These are phyloP conservation scores for Tenualosa thibaudeaui DNA, from an alignment of 2,797 vertebrate species.

Conservation along the genomic window DNA sequence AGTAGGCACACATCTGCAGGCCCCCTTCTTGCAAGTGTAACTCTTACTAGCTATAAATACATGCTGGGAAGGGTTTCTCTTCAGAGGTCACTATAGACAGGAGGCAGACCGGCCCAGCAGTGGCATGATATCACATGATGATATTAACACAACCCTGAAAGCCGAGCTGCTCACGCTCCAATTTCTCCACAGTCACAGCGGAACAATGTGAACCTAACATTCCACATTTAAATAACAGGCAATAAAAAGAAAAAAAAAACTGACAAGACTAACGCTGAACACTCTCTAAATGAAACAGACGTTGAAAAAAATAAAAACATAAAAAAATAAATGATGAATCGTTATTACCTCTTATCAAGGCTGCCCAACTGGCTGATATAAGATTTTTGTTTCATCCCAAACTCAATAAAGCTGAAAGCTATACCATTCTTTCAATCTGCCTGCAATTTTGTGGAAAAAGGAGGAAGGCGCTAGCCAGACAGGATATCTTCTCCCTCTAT, in stretches of 20 bases:
- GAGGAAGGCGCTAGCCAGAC: conserved; percentile 76
- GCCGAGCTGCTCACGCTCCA: conserved; percentile 34
- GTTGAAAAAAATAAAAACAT: not conserved
- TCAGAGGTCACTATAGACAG: conserved; percentile 26
- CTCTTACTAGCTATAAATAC: conserved; percentile 26
- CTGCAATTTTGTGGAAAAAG: conserved; percentile 66
- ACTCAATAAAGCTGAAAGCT: conserved; percentile 58
- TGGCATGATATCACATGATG: conserved; percentile 45
- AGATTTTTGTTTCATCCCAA: conserved; percentile 29
- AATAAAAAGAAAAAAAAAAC: conserved; percentile 33
- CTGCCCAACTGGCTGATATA: not conserved
- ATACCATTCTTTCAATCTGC: conserved; percentile 60
- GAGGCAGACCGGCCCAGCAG: not conserved
- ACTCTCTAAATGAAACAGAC: not conserved
- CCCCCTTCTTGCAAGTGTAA: not conserved
- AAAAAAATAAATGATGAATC: not conserved
- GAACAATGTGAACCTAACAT: conserved; percentile 37
- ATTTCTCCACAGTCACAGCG: conserved; percentile 20
- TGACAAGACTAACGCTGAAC: not conserved
- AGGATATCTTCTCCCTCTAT: conserved; percentile 69
- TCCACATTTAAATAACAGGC: conserved; percentile 43
- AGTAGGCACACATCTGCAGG: not conserved
- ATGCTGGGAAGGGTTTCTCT: conserved; percentile 20
- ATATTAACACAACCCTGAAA: conserved; percentile 43
- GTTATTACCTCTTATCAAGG: not conserved